These are phyloP conservation scores for Amphibalanus amphitrite DNA, from an alignment of 1,140 invertebrate species.

Conservation along the genomic window DNA sequence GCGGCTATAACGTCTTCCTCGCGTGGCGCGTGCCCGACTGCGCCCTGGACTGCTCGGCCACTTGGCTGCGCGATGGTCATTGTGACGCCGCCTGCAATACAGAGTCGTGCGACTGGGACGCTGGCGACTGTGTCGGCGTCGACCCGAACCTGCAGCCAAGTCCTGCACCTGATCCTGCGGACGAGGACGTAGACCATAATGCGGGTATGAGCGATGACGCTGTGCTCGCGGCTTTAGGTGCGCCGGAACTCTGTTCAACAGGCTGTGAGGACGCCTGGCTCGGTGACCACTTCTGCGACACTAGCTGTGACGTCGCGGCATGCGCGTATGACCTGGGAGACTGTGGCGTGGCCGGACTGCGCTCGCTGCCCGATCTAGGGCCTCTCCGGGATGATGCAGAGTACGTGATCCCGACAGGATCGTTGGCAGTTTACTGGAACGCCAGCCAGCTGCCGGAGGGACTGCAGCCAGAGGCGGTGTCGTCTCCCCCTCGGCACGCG, in stretches of 20 bases:
- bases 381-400: background rate
- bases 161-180: constrained; percentile 5
- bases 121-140: constrained; percentile 34
- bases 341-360: constrained; percentile 19
- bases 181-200: constrained; percentile 12
- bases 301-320: constrained; percentile 48
- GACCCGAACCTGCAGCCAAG: constrained; percentile 20
- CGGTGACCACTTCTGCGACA: constrained; percentile 36
- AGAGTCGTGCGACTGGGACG: constrained; percentile 57
- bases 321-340: constrained; percentile 62
- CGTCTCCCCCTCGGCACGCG: background rate
- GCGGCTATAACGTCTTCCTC: constrained; percentile 32
- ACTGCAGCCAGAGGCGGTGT: background rate
- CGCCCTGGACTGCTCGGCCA: constrained; percentile 50
- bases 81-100: constrained; percentile 62
- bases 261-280: constrained; percentile 35
- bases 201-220: background rate
- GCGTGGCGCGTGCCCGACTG: constrained; percentile 66
- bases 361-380: background rate
- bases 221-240: background rate
- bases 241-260: constrained; percentile 22
- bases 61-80: constrained; percentile 60
- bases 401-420: background rate
- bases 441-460: background rate
- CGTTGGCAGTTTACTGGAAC: background rate